Percentiles rank a stretch among this genome's conserved stretches.
phyloP scores from a whole-genome alignment of 2,113 vertebrate genomes.

The Semicossyphus pulcher region DNA sequence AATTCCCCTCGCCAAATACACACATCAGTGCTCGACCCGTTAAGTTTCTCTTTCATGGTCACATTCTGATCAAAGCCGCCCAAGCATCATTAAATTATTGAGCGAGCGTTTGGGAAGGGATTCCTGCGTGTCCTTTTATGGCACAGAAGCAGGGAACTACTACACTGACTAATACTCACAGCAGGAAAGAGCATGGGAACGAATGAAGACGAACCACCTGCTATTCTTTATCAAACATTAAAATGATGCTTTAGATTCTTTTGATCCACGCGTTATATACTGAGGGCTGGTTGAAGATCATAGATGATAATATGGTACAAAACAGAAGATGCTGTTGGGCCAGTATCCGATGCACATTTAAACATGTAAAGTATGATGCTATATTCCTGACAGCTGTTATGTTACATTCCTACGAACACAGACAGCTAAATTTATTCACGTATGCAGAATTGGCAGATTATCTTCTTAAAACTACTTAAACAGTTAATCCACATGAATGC shows the following conservation, averaged over 20 bases:
- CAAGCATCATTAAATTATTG: constrained; percentile 40
- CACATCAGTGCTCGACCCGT: constrained; percentile 17
- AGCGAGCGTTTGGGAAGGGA: constrained; percentile 8
- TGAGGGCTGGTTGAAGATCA: neutral
- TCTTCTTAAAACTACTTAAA: constrained; percentile 58
- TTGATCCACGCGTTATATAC: neutral
- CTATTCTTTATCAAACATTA: constrained; percentile 11
- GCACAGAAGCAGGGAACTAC: constrained; percentile 20
- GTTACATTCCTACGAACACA: constrained; percentile 11
- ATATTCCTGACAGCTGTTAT: constrained; percentile 34
- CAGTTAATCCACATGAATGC: constrained; percentile 55
- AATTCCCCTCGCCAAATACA: constrained; percentile 45
- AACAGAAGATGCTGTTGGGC: neutral
- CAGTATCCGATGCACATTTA: constrained; percentile 6
- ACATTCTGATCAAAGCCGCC: constrained; percentile 38
- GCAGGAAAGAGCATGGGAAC: constrained; percentile 30
- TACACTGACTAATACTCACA: constrained; percentile 20
- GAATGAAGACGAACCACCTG: constrained; percentile 24
- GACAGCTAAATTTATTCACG: constrained; percentile 50
- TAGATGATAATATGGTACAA: neutral
- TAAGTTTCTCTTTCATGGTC: constrained; percentile 40
- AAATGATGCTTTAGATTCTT: constrained; percentile 7
- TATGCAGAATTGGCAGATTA: constrained; percentile 53
- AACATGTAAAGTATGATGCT: constrained; percentile 2
- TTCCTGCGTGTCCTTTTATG: constrained; percentile 45